These are phyloP conservation scores for Theretra japonica DNA, from an alignment of 2,888 invertebrate genomes.

Conservation along the genomic window DNA sequence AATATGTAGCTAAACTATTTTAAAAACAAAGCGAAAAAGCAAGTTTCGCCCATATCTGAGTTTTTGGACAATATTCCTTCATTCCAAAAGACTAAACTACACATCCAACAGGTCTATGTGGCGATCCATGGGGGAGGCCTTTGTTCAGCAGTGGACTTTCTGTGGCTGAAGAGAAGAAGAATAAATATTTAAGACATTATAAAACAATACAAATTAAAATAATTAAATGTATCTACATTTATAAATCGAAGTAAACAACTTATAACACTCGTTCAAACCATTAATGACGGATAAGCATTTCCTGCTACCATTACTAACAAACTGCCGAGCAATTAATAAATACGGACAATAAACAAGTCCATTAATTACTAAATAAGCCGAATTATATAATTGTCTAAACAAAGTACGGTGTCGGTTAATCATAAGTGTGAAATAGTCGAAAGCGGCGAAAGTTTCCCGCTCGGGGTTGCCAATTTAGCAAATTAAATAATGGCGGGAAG, in stretches of 20 bases:
- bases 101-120: too few species aligned
- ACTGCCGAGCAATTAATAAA: background rate
- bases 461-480: background rate
- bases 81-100: too few species aligned
- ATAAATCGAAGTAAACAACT: background rate
- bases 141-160: too few species aligned
- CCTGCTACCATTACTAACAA: constrained; percentile 9
- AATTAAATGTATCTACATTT: background rate
- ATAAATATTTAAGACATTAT: too few species aligned
- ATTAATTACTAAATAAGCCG: constrained; percentile 12
- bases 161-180: too few species aligned
- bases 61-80: too few species aligned
- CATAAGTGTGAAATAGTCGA: constrained; percentile 22
- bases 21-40: too few species aligned
- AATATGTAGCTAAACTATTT: too few species aligned
- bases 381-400: constrained; percentile 10
- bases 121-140: too few species aligned
- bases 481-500: background rate
- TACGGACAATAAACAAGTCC: constrained; percentile 4
- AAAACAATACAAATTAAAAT: background rate
- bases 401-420: background rate
- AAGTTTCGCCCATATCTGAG: too few species aligned
- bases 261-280: background rate
- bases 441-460: background rate
- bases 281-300: background rate